A percentile compares a stretch with the other conserved stretches of the same genome.
Evolutionary conservation across 2,113 vertebrate species (phyloP).

Genomic region (Phocoena phocoena): DNA sequence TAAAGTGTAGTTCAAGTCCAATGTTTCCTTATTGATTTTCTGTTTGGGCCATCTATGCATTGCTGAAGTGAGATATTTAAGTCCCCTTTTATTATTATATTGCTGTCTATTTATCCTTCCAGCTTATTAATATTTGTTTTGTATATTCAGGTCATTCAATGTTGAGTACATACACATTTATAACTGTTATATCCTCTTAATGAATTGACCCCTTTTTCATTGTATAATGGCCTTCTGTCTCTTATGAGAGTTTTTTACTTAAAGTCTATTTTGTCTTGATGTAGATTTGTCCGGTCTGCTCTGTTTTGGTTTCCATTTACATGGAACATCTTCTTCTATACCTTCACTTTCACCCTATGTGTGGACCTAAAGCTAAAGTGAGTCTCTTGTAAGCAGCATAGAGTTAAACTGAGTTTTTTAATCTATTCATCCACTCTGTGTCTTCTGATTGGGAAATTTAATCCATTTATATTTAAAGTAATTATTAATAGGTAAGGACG

Average conservation of each 20-base stretch:
- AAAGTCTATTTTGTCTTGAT: neutral
- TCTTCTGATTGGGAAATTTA: neutral
- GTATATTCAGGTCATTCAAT: neutral
- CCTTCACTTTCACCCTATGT: neutral
- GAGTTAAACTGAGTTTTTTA: neutral
- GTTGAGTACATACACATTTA: neutral
- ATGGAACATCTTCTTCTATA: neutral
- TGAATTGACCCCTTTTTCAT: neutral
- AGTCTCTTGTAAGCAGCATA: neutral
- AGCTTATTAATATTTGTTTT: neutral
- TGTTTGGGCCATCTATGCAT: neutral
- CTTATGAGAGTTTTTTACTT: neutral
- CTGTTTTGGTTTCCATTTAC: neutral
- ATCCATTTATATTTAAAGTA: neutral
- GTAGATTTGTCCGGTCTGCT: neutral
- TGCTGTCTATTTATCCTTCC: neutral
- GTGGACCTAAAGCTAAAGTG: neutral
- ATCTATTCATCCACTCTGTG: neutral
- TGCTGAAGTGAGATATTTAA: neutral
- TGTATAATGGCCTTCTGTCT: neutral
- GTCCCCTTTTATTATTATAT: neutral
- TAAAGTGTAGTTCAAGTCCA: neutral
- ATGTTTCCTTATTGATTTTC: neutral
- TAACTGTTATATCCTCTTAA: neutral
- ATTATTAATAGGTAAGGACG: neutral